These are phyloP conservation scores for Sipha flava DNA, from an alignment of 1,140 invertebrate species.

Conservation along the genomic window DNA sequence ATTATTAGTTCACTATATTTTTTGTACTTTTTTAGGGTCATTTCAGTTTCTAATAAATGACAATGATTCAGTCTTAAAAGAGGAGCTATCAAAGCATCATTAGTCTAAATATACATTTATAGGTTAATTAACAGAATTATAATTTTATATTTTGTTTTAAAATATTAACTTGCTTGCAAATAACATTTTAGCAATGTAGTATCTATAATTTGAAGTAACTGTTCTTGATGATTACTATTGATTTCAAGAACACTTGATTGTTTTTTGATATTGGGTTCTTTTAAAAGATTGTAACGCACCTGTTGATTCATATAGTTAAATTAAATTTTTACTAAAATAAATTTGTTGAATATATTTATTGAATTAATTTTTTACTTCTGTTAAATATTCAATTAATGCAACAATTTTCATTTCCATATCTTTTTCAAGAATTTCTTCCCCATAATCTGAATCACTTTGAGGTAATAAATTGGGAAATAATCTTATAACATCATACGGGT, in stretches of 20 bases:
- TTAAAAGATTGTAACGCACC: conserved; percentile 40
- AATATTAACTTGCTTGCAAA: conserved; percentile 57
- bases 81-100: conserved; percentile 85
- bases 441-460: conserved; percentile 50
- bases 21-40: conserved; percentile 72
- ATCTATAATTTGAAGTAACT: conserved; percentile 88
- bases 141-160: not conserved
- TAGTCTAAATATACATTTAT: conserved; percentile 57
- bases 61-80: conserved; percentile 89
- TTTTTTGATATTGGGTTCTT: conserved; percentile 36
- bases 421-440: conserved; percentile 45
- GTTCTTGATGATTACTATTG: conserved; percentile 40
- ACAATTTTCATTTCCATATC: conserved; percentile 82
- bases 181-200: conserved; percentile 95
- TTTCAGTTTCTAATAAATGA: conserved; percentile 87
- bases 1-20: conserved; percentile 92
- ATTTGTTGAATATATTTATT: conserved; percentile 36
- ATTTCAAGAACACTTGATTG: not conserved
- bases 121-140: not conserved
- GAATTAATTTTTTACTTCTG: conserved; percentile 52
- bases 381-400: conserved; percentile 82
- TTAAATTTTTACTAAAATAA: not conserved
- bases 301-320: conserved; percentile 3
- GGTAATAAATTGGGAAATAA: conserved; percentile 84
- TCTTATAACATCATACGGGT: conserved; percentile 89